These are phyloP conservation scores for Bombylius major DNA, from an alignment of 2,888 invertebrate genomes.

Conservation along the genomic window DNA sequence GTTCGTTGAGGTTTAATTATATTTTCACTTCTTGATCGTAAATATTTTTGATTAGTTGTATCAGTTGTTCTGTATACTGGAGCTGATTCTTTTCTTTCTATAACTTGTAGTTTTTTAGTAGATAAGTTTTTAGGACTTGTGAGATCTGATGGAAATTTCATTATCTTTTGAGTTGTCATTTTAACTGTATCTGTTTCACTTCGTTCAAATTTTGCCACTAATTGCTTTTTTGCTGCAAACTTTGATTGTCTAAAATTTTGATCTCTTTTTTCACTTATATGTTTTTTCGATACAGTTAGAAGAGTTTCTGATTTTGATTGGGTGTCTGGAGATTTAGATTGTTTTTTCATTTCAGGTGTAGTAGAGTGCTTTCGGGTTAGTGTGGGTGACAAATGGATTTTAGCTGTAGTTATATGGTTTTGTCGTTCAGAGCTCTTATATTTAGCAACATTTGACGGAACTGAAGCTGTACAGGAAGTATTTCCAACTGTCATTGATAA, in stretches of 20 bases:
- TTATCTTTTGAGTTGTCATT: not conserved
- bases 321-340: not conserved
- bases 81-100: conserved; percentile 34
- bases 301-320: not conserved
- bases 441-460: too few species aligned
- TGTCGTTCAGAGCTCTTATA: conserved; percentile 1
- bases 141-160: not conserved
- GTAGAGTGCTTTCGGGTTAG: conserved; percentile 11
- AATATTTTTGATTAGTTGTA: conserved; percentile 33
- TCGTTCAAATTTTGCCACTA: not conserved
- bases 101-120: conserved; percentile 29
- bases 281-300: not conserved
- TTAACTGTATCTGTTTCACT: not conserved
- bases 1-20: conserved; percentile 36
- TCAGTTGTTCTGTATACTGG: conserved; percentile 38
- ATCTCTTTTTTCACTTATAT: not conserved
- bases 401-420: conserved; percentile 17
- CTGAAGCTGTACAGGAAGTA: too few species aligned
- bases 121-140: conserved; percentile 10
- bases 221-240: not conserved
- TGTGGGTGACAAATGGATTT: conserved; percentile 16
- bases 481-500: too few species aligned
- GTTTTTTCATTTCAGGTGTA: conserved; percentile 10
- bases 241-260: not conserved
- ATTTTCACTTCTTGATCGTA: conserved; percentile 45